Percentiles rank a stretch among this genome's conserved stretches.
Evolutionary conservation across 2,888 invertebrate genomes (phyloP).

Genomic region (Ceratothoa steindachneri): DNA sequence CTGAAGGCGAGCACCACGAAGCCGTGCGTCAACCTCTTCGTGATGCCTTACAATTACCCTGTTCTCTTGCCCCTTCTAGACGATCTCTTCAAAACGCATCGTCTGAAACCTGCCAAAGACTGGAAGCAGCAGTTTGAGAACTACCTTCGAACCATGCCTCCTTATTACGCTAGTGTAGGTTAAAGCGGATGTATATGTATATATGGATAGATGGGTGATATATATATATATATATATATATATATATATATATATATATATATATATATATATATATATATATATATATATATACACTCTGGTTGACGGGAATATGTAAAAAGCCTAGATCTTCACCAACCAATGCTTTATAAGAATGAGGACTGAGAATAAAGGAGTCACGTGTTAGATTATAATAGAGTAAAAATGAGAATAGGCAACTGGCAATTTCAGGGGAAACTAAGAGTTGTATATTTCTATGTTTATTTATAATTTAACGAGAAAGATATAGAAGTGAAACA

Average conservation of each 20-base stretch:
- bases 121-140: constrained; percentile 90
- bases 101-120: constrained; percentile 84
- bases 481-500: no score
- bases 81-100: constrained; percentile 86
- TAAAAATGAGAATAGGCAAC: no score
- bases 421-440: no score
- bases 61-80: constrained; percentile 84
- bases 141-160: constrained; percentile 93
- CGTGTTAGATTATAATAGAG: no score
- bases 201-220: no score
- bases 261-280: constrained; percentile 21
- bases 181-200: no score
- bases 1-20: constrained; percentile 91
- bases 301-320: no score
- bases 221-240: constrained; percentile 13
- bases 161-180: constrained; percentile 79
- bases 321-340: no score
- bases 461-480: no score
- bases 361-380: no score
- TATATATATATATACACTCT: background rate
- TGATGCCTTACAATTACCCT: constrained; percentile 98
- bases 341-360: no score
- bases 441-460: no score
- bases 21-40: constrained; percentile 90
- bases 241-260: constrained; percentile 7